These are phyloP conservation scores for Drusus annulatus DNA, from an alignment of 1,140 invertebrate genomes.

Conservation along the genomic window DNA sequence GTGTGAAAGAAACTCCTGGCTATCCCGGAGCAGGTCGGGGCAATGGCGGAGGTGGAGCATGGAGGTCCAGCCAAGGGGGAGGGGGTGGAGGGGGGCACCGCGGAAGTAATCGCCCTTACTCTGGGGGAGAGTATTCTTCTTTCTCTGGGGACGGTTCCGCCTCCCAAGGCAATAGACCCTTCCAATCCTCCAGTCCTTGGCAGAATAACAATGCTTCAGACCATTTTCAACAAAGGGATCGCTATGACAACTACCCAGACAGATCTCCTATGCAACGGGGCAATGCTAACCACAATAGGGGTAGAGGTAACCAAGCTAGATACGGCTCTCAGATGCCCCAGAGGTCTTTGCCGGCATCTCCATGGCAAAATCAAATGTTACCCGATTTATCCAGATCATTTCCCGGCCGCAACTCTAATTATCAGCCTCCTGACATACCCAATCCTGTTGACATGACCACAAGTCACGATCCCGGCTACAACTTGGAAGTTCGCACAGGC, in stretches of 20 bases:
- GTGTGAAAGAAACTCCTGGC: conserved; percentile 74
- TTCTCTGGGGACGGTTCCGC: conserved; percentile 57
- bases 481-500: too few relatives aligned
- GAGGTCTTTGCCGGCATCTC: conserved; percentile 31
- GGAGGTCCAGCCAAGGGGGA: conserved; percentile 65
- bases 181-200: conserved; percentile 64
- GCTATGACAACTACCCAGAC: conserved; percentile 49
- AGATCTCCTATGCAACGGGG: conserved; percentile 41
- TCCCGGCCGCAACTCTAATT: conserved; percentile 20
- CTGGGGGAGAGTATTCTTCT: conserved; percentile 62
- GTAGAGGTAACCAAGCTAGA: conserved; percentile 40
- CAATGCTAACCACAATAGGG: conserved; percentile 30
- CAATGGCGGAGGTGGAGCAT: conserved; percentile 65
- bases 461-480: conserved; percentile 17
- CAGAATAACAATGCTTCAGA: conserved; percentile 53
- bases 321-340: conserved; percentile 33
- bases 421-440: conserved; percentile 3
- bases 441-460: conserved; percentile 33
- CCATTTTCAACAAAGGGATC: conserved; percentile 43
- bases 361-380: conserved; percentile 46
- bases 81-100: conserved; percentile 65
- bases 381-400: conserved; percentile 29
- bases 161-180: conserved; percentile 62
- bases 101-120: conserved; percentile 56
- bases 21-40: conserved; percentile 71